Base-by-base conservation (phyloP, 92 coral and sea anemone genomes). In the Scolanthus callimorphus region DNA sequence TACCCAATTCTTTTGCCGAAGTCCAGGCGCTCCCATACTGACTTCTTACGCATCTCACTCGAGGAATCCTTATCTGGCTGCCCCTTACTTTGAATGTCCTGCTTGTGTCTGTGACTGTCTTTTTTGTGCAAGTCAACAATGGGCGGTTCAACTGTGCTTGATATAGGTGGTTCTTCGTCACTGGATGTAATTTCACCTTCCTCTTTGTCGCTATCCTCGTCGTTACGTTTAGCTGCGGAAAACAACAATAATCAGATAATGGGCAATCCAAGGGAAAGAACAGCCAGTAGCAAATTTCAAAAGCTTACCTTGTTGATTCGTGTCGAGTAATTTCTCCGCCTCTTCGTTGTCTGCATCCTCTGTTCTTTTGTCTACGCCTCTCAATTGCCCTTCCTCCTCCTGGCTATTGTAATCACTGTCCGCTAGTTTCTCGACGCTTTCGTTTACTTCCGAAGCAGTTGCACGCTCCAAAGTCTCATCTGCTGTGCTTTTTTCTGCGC, bases 101-200 rank as follows among this genome's bases (percentile, higher is more conserved):
- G 17, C 31, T 4, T 38, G 49, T 11, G 49, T 20, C 45, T 0
- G 13, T 29, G 13, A n/a, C n/a, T n/a, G n/a, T n/a, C n/a, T 34
- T 34, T 15, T 34, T 34, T 34, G 15, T 34, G 41, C 15, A 6
- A 34, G 41, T 15, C n/a, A n/a, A n/a, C n/a, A n/a, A n/a, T n/a
- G n/a, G 41, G 6, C 15, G 41, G 41, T 62, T 34, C 41, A 34
- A 34, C 8, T 34, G 6, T 15, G 41, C 41, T 15, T 34, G 41
- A 34, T 34, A 15, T 6, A 27, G 70, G 17, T 2, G 54, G 67
- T 23, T 81, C 95, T 1, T 72, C 89, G 19, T 77, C 84, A 29
- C 75, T 84, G 13, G 90, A 82, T 13, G 81, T 75, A 29, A 89
- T 65, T 39, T 85, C 92, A 2, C 97, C 97, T 47, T 80, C 92